Evolutionary conservation across 1,140 invertebrate species (phyloP), one percentile per base, ranked within the genome.

Genomic region (Drosophila quadrilineata): DNA sequence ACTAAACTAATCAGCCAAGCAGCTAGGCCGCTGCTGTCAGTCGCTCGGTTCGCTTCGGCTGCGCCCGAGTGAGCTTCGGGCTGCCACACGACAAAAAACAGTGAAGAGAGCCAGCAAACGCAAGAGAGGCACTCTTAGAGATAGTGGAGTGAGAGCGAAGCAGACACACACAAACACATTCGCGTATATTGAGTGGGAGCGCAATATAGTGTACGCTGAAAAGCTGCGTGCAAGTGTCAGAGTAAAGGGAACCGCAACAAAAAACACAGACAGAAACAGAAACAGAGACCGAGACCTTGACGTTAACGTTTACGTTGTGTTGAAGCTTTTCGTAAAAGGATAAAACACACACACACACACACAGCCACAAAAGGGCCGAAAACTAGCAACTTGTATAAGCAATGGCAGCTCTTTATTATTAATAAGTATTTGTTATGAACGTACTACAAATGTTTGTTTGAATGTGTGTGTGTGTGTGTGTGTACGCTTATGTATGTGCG

Each of bases 1-100:
- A 82, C 76, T 82, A 82, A 82, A 82, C 76, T 82, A 82, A 82
- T 82, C 76, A 82, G 77, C 72, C 77, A 76, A 70, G 59, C 77
- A 69, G 70, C 67, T 31, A 62, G 53, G 45, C 60, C 31, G 52
- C 60, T 54, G 53, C 19, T 54, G 50, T n/a, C 24, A 29, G 45
- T 8, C 26, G 17, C 36, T 50, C 28, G 2, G 45, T 21, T 31
- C 14, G n/a, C 6, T 12, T 41, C 38, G 19, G 24, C 19, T 21
- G 19, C 36, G 31, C 8, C 50, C 22, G 56, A 60, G 48, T 48
- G 63, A 66, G 63, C 63, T 66, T 66, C 40, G 19, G 8, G 16
- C 29, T 26, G n/a, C n/a, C n/a, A n/a, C n/a, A n/a, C n/a, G n/a
- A n/a, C n/a, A n/a, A n/a, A n/a, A n/a, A n/a, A n/a, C n/a, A 2